phyloP scores from a whole-genome alignment of 2,113 vertebrate genomes.

The Microcebus tavaratra region DNA sequence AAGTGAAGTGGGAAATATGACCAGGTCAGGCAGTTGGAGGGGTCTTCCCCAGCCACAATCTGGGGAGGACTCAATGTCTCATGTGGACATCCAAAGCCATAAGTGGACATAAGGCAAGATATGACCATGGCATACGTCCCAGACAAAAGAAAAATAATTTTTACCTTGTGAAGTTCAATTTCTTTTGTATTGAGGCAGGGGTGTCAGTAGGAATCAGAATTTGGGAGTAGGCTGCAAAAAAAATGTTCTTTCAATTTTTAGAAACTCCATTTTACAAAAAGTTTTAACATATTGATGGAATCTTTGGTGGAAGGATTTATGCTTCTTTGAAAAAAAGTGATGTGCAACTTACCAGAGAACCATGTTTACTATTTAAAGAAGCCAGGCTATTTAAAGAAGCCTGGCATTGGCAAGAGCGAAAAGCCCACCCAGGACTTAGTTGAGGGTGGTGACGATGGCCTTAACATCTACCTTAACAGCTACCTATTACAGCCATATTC shows the following conservation, averaged over 20 bases:
- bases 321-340: neutral
- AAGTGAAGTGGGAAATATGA: neutral
- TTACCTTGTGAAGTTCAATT: neutral
- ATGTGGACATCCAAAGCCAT: neutral
- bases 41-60: neutral
- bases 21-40: neutral
- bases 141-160: neutral
- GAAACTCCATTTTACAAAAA: neutral
- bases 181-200: neutral
- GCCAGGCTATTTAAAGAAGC: neutral
- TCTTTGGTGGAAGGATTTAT: neutral
- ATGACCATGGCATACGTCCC: no score
- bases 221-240: neutral
- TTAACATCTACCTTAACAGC: neutral
- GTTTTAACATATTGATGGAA: neutral
- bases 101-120: neutral
- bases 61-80: neutral
- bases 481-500: neutral
- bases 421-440: neutral
- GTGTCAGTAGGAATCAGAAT: neutral
- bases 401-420: neutral
- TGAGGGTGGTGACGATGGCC: neutral
- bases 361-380: neutral
- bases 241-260: neutral
- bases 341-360: neutral